Base-by-base conservation (phyloP, 2,113 vertebrate species). In the Merops nubicus region DNA sequence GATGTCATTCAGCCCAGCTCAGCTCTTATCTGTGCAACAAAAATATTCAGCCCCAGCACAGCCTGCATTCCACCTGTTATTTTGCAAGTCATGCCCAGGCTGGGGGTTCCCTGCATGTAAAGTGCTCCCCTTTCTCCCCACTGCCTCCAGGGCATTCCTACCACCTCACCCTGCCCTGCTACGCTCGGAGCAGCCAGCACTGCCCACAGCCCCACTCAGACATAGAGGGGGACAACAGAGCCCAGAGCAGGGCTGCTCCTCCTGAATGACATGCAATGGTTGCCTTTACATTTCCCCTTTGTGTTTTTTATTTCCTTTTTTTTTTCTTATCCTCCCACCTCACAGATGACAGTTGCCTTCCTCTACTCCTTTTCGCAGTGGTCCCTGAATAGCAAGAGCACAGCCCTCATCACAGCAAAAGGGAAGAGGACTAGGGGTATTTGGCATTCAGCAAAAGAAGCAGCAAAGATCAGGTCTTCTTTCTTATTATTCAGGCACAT, bases 111-210 rank as follows among this genome's bases (percentile, higher is more conserved):
- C 23, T 3, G 7, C 5, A 4, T 14, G 13, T 6, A 12, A 21
- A 23, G 10, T 62, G 31, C 28, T 43, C 20, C 51, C 21, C 34
- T 56, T 29, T 86, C 48, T 51, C 25, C 7, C 14, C 0, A 0
- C 13, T 22, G 13, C 60, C 57, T 70, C 62, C 1, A 0, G 57
- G 31, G 20, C 36, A 36, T 77, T 92, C 28, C 72, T 76, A 19
- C 67, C 13, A 11, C 28, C 29, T 92, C 67, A 63, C n/a, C 23
- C 48, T 73, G 19, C 36, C 42, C 36, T 23, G 38, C 54, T 3
- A 0, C 1, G 0, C 28, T 67, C 60, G 42, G 33, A 57, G 33
- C 31, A 50, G 51, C 45, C 40, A 4, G 31, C 9, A 38, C 36
- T 1, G 0, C 14, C 9, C 0, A 1, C 34, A 88, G 21, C 12